Percentiles rank a stretch among this genome's conserved stretches.
These are phyloP conservation scores for Tupaia chinensis DNA, from an alignment of 2,113 vertebrate species.

Conservation along the genomic window DNA sequence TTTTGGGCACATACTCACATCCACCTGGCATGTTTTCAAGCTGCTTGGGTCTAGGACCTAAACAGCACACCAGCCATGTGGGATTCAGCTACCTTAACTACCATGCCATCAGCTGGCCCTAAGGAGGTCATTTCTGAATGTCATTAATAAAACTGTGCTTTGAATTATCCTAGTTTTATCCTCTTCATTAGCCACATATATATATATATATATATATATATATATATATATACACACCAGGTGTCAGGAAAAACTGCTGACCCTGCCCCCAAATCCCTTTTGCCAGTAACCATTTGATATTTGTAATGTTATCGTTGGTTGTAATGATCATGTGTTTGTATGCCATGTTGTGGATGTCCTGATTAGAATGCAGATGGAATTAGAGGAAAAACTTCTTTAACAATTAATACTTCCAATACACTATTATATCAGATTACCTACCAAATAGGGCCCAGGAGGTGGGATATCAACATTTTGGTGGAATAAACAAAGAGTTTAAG, in stretches of 20 bases:
- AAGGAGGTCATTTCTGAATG: background rate
- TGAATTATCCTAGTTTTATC: background rate
- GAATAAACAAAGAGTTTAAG: background rate
- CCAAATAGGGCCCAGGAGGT: background rate
- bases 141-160: background rate
- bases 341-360: background rate
- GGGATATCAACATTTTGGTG: background rate
- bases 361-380: background rate
- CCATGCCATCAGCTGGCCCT: no score
- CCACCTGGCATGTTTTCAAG: no score
- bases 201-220: no score
- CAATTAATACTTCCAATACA: background rate
- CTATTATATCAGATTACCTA: background rate
- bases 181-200: no score
- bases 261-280: background rate
- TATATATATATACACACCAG: no score
- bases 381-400: background rate
- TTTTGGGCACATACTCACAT: no score
- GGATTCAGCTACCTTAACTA: no score
- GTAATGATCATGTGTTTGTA: background rate
- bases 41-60: no score
- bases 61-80: no score
- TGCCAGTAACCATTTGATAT: background rate
- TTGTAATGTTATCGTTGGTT: constrained; percentile 6
- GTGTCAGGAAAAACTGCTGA: constrained; percentile 6